These are phyloP conservation scores for Cephalopachus bancanus DNA, from an alignment of 2,797 vertebrate species.

Conservation along the genomic window DNA sequence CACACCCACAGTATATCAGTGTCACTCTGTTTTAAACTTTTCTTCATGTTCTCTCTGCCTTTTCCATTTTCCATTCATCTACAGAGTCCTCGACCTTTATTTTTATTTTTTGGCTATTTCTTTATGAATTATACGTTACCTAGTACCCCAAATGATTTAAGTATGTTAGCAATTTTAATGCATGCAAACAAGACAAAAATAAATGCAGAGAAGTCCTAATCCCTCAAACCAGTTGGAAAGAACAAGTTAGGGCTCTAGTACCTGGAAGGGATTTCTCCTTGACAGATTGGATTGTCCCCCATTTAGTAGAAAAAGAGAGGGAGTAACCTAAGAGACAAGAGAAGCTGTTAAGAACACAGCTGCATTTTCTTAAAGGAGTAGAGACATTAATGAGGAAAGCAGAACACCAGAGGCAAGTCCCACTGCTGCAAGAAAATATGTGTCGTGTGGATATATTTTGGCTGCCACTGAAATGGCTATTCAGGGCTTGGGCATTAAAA, in stretches of 20 bases:
- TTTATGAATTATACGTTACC: constrained; percentile 53
- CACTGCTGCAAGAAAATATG: not conserved
- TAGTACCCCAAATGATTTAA: constrained; percentile 39
- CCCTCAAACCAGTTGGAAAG: not conserved
- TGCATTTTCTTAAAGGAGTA: constrained; percentile 33
- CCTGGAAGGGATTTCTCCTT: constrained; percentile 14
- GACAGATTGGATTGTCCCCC: not conserved
- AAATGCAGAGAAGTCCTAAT: not conserved
- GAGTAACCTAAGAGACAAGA: not conserved
- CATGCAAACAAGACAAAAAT: constrained; percentile 49
- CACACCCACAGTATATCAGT: not conserved
- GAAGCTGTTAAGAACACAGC: not conserved
- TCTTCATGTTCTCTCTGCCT: constrained; percentile 17
- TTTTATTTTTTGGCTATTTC: constrained; percentile 35
- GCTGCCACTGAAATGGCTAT: constrained; percentile 6
- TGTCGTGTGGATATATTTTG: constrained; percentile 36
- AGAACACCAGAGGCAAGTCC: not conserved
- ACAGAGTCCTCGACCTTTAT: not conserved
- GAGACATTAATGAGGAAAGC: not conserved
- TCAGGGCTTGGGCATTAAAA: not conserved
- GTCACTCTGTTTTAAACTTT: constrained; percentile 32
- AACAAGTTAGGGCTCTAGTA: not conserved
- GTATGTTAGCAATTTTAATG: constrained; percentile 54
- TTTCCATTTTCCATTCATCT: constrained; percentile 56
- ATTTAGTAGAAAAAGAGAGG: not conserved